These are phyloP conservation scores for Columbina picui DNA, from an alignment of 2,113 vertebrate species.

Conservation along the genomic window DNA sequence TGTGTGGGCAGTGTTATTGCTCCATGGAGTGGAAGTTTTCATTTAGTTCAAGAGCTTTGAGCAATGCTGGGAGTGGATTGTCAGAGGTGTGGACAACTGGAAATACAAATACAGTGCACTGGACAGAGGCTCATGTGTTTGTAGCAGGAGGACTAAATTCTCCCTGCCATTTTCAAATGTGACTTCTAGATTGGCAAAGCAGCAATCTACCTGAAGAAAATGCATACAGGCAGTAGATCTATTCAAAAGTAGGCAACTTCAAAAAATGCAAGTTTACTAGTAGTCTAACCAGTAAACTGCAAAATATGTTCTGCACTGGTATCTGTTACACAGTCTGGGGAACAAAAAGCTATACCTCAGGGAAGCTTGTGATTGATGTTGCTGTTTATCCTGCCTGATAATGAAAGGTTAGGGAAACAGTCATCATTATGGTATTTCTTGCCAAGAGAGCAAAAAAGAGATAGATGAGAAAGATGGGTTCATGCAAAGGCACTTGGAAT, in stretches of 20 bases:
- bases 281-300: not conserved
- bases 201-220: not conserved
- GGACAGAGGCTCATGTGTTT: not conserved
- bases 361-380: slow-evolving; percentile 38
- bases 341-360: slow-evolving; percentile 26
- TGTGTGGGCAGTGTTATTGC: not conserved
- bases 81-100: not conserved
- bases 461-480: slow-evolving; percentile 26
- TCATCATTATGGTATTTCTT: slow-evolving; percentile 58
- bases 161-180: not conserved
- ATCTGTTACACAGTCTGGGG: not conserved
- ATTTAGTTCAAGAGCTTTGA: not conserved
- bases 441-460: slow-evolving; percentile 37
- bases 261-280: not conserved
- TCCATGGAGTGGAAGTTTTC: not conserved
- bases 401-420: slow-evolving; percentile 62
- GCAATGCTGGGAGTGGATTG: not conserved
- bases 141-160: not conserved
- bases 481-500: slow-evolving; percentile 51
- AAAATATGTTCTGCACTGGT: not conserved
- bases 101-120: not conserved
- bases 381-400: slow-evolving; percentile 53
- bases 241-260: not conserved
- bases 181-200: not conserved
- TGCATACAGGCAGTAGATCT: not conserved